Evolutionary conservation across 1,140 invertebrate genomes (phyloP).

Genomic region (Calliphora vicina): DNA sequence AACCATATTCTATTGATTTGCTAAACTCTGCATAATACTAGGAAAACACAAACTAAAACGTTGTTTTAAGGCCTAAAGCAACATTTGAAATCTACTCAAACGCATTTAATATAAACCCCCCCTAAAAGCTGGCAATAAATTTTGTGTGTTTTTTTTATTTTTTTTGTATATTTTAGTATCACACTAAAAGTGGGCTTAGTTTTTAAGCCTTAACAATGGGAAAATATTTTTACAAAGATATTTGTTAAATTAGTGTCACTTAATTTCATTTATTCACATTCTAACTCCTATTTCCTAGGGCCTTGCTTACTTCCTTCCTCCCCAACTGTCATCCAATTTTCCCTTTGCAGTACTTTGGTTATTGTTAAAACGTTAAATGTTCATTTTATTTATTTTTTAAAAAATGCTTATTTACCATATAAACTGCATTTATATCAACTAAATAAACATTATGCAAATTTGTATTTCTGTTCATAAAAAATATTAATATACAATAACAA

Average conservation of each 20-base stretch:
- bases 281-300: not conserved
- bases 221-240: no score
- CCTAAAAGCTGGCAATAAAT: not conserved
- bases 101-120: not conserved
- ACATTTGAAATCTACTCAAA: not conserved
- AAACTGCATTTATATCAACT: not conserved
- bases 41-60: not conserved
- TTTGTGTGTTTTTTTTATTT: no score
- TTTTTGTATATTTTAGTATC: no score
- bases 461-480: not conserved
- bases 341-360: not conserved
- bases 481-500: not conserved
- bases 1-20: not conserved
- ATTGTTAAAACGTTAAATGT: not conserved
- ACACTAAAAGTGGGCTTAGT: no score
- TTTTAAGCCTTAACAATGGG: not conserved
- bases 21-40: not conserved
- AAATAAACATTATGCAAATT: conserved; percentile 2
- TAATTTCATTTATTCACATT: not conserved
- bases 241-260: no score
- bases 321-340: not conserved
- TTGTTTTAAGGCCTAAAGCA: not conserved
- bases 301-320: not conserved
- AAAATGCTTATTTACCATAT: not conserved
- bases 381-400: not conserved